Conservation (phyloP, 2,888 invertebrate species). For the Lymantria monacha region DNA sequence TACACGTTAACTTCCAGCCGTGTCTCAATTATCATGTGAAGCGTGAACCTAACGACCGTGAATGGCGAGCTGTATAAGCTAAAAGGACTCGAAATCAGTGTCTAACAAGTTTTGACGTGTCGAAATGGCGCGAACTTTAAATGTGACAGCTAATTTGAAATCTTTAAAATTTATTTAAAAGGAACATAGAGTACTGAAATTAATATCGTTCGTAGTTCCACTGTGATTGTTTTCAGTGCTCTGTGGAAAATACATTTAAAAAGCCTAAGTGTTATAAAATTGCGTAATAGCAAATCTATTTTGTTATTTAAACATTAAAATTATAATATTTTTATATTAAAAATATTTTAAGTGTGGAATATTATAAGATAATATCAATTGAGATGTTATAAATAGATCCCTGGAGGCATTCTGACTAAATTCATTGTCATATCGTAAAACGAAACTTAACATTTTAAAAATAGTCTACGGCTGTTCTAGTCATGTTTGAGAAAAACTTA, state of each 20-base stretch:
- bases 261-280: too few relatives aligned
- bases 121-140: constrained; percentile 18
- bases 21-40: constrained; percentile 70
- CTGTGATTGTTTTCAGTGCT: too few relatives aligned
- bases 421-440: too few relatives aligned
- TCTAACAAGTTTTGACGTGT: constrained; percentile 9
- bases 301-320: too few relatives aligned
- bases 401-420: too few relatives aligned
- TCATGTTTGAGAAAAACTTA: constrained; percentile 13
- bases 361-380: not conserved
- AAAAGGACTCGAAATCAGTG: constrained; percentile 18
- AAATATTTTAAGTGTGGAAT: not conserved
- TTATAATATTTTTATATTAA: not conserved
- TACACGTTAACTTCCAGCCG: constrained; percentile 90
- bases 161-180: not conserved
- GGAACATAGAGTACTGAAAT: too few relatives aligned
- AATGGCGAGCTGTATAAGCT: constrained; percentile 50
- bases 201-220: too few relatives aligned
- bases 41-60: constrained; percentile 53
- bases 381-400: not conserved
- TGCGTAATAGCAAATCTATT: too few relatives aligned
- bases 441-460: not conserved
- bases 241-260: too few relatives aligned
- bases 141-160: constrained; percentile 18
- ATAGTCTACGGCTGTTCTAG: constrained; percentile 31